Base-by-base conservation (phyloP, 1,140 invertebrate genomes). In the Hyles euphorbiae region DNA sequence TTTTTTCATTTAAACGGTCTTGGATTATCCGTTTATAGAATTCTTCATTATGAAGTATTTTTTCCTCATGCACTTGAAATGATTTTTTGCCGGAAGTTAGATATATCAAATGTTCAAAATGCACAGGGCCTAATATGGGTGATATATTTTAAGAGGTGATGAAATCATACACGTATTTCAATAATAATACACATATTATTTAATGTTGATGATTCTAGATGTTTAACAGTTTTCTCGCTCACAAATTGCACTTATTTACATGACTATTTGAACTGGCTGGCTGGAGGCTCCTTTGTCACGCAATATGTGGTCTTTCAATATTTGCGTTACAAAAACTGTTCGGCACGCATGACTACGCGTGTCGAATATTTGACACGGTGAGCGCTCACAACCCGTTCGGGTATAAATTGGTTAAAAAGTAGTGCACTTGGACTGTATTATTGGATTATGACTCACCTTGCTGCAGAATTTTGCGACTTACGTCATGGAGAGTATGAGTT, bases 341-440 rank as follows among this genome's bases (percentile, higher is more conserved):
- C 50, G 22, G 47, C 53, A 58, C 53, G 56, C 56, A 53, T 53
- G 55, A 69, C 51, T 62, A 55, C 58, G 61, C 63, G 49, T 51
- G 58, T 61, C 63, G 58, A 70, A 61, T 63, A 55, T 61, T 58
- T 43, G 67, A 57, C 49, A 70, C 58, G 61, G 48, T 63, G 46
- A 4, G 44, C 46, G 47, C 49, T 22, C 60, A 60, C 58, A 58
- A 56, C 56, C 57, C 54, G 54, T 65, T 65, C 58, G 51, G 53
- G 34, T 53, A 40, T 40, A 40, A 40, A 40, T 40, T 40, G 36
- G 36, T 40, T 51, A 51, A 58, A 58, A 50, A 58, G 34, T 44
- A 48, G 47, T 32, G 48, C 56, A 58, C 48, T 51, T 36, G 48
- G 43, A 1, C 48, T 22, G 33, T 59, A 59, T 40, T 40, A 59